Conservation (phyloP, 2,888 invertebrate species). For the Drosophila longiperda region DNA sequence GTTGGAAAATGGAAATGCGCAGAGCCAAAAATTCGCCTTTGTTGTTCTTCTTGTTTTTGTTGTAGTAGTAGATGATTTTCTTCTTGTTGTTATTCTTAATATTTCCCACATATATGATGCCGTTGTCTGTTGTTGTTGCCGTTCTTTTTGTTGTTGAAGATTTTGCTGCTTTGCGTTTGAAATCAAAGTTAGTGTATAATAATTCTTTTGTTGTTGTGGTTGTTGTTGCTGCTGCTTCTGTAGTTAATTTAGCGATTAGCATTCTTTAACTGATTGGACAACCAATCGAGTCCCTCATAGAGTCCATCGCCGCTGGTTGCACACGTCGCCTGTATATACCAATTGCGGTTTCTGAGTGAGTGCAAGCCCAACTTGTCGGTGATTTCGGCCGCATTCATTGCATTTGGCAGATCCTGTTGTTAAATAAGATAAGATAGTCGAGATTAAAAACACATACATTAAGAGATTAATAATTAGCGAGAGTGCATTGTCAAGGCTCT, state of each 20-base stretch:
- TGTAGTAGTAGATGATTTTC: conserved; percentile 26
- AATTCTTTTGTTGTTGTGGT: conserved; percentile 46
- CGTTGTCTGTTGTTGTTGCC: conserved; percentile 39
- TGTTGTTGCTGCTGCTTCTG: conserved; percentile 50
- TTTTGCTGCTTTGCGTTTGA: conserved; percentile 60
- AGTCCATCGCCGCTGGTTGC: conserved; percentile 99
- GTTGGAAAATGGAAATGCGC: conserved; percentile 53
- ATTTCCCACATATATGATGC: conserved; percentile 43
- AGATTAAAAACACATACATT: not conserved
- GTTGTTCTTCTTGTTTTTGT: conserved; percentile 17
- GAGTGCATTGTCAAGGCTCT: conserved; percentile 22
- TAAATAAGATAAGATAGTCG: conserved; percentile 59
- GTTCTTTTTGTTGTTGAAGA: conserved; percentile 31
- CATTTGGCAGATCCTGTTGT: conserved; percentile 98
- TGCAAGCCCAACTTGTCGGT: conserved; percentile 99
- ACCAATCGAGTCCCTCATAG: conserved; percentile 99
- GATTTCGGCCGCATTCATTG: conserved; percentile 99
- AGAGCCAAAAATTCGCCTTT: conserved; percentile 38
- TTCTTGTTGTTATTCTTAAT: conserved; percentile 36
- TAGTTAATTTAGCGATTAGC: conserved; percentile 92
- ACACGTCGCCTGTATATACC: conserved; percentile 99
- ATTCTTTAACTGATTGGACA: conserved; percentile 99
- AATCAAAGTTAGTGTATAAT: conserved; percentile 72
- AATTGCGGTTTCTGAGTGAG: conserved; percentile 98
- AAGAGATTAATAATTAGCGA: conserved; percentile 20